Base-by-base conservation (phyloP, 2,888 invertebrate species). In the Ptychoptera albimana region DNA sequence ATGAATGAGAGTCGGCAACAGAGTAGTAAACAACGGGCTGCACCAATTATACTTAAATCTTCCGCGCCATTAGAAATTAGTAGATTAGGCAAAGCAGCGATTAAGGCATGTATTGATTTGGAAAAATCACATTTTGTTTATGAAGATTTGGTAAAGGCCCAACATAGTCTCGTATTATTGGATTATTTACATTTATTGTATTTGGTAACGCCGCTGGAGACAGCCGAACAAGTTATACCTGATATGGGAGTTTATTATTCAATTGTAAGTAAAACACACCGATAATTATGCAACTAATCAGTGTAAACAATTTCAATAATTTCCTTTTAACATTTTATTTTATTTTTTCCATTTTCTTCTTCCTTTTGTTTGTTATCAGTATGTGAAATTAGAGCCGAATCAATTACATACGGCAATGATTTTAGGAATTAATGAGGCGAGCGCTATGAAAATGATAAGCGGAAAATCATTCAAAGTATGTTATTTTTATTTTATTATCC, bases 131-230 rank as follows among this genome's bases (percentile, higher is more conserved):
- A 75, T 51, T 69, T 70, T 50, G 66, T 96, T n/a, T 77, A 84
- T 52, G 65, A 69, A 8, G 92, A 93, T 59, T 66, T 94, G 47
- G 68, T 73, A 48, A 60, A 63, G 43, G 89, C 88, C 0, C 78
- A 85, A 50, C 69, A 72, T 40, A 76, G 80, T 40, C 66, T 96
- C 45, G 84, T 92, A 11, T 69, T 96, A 39, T 64, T 79, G 53
- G 84, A 84, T 51, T 75, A 80, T 56, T 71, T 92, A 34, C 96
- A 97, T 64, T 69, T 97, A 14, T 67, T 96, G 42, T 93, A 85
- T 67, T 68, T 94, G 31, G 81, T 93, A 45, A 83, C 89, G 14
- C 85, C 87, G 11, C 78, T 86, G 59, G 79, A 83, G 55, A 60
- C 77, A 47, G 61, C 70, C 2, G 71, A 72, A 42, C 70, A 71